Base-by-base conservation (phyloP, 2,888 invertebrate species). In the Cylloceria caligata region DNA sequence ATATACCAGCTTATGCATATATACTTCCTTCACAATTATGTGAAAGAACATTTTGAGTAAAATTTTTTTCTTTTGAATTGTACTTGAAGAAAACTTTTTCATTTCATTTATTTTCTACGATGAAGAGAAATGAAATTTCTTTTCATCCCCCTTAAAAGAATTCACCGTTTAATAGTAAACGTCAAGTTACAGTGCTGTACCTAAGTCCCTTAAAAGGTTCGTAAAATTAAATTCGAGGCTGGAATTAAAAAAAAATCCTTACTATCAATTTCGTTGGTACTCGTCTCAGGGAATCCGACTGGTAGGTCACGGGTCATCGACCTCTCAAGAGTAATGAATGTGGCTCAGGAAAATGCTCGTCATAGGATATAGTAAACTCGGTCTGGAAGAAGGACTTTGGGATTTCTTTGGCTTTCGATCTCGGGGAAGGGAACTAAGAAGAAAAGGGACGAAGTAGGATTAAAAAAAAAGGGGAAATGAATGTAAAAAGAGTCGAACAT, bases 351-450 rank as follows among this genome's bases (percentile, higher is more conserved):
- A 55, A 36, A 69, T 55, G 36, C 69, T 71, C 42, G 39, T 34
- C 30, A 69, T 42, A 27, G 24, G 27, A 55, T 69, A 55, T 24
- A 55, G 24, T 19, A 55, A 74, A 74, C 52, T 39, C 49, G 73
- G 64, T 39, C 47, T 21, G 30, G 71, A 30, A 27, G 57, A 47
- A 62, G 62, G 49, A 52, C 49, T 65, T 39, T 52, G 27, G 73
- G 52, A 39, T 74, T 74, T 74, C 64, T 74, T 74, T 52, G 21
- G 73, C 34, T 60, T 19, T 49, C 72, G 72, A 72, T 60, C 21
- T 72, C 60, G 60, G n/a, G 49, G 2, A 49, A 36, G 16, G 36
- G 16, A 21, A 16, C 9, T 13, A 27, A 19, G 19, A 27, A 24
- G 69, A 39, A 30, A 34, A 34, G 5, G 30, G 16, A 24, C 30